Conservation (phyloP, 2,797 vertebrate genomes). For the Merluccius polli region DNA sequence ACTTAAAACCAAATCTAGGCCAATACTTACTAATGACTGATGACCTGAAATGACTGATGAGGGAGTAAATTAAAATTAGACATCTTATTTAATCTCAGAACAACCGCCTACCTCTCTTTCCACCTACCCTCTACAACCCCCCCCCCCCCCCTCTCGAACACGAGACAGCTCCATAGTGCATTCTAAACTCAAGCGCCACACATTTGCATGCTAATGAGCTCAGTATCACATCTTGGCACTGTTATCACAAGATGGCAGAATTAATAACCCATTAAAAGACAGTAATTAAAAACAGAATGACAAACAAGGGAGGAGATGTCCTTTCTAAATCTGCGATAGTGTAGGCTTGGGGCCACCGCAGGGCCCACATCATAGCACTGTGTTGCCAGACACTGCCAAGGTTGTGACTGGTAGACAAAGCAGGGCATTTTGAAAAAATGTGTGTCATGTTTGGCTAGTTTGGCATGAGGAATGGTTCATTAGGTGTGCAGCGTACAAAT, state of each 20-base stretch:
- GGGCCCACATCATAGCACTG: not conserved
- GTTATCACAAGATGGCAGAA: constrained; percentile 61
- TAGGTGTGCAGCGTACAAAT: not conserved
- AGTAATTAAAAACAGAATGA: constrained; percentile 46
- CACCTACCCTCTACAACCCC: too few relatives aligned
- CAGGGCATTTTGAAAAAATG: not conserved
- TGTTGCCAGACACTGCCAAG: constrained; percentile 6
- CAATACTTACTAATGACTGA: not conserved
- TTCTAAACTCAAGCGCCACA: not conserved
- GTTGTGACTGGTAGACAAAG: not conserved
- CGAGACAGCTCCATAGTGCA: constrained; percentile 20
- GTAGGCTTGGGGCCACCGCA: constrained; percentile 6
- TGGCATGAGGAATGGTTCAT: not conserved
- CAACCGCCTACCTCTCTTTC: too few relatives aligned
- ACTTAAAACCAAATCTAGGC: constrained; percentile 1
- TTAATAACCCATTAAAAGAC: constrained; percentile 57
- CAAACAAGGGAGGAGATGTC: constrained; percentile 26
- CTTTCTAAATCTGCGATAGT: constrained; percentile 19
- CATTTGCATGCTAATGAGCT: constrained; percentile 65
- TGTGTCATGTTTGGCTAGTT: not conserved
- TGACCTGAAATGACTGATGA: not conserved
- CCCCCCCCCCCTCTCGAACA: not conserved
- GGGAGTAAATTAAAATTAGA: not conserved
- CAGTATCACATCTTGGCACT: constrained; percentile 54
- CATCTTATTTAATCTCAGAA: not conserved